A percentile compares a stretch with the other conserved stretches of the same genome.
Conservation (phyloP, 2,888 invertebrate species). For the Macrophya alboannulata region DNA sequence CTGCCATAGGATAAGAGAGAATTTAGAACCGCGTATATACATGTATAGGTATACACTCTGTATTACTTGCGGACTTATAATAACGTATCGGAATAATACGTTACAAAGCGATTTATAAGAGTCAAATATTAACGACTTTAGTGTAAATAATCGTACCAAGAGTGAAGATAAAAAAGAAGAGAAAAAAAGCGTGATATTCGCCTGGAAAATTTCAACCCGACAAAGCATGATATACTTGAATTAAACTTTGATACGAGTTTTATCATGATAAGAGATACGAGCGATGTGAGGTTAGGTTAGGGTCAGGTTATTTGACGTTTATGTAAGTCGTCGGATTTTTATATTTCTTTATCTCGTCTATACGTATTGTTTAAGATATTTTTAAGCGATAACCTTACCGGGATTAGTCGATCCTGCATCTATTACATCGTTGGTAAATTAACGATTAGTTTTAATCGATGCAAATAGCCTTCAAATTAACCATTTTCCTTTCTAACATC, state of each 20-base stretch:
- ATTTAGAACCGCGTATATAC: neutral
- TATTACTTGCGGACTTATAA: neutral
- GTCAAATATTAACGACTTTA: neutral
- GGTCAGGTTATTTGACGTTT: neutral
- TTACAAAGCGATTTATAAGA: neutral
- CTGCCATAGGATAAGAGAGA: constrained; percentile 21
- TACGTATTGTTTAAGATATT: too few relatives aligned
- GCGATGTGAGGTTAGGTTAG: neutral
- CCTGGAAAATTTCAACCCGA: neutral
- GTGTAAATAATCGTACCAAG: neutral
- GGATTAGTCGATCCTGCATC: neutral
- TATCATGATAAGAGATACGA: neutral
- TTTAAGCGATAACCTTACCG: neutral
- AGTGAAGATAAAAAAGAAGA: neutral
- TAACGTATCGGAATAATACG: too few relatives aligned
- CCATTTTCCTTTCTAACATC: constrained; percentile 35
- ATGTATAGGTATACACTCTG: neutral
- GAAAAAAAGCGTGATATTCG: neutral
- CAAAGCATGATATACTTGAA: neutral
- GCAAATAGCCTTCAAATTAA: neutral
- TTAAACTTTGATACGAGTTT: constrained; percentile 18
- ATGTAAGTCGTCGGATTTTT: neutral
- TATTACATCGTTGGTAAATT: neutral
- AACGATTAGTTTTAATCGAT: neutral
- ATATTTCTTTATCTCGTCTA: neutral